Evolutionary conservation across 2,888 invertebrate genomes (phyloP), one percentile per base, ranked within the genome.

Genomic region (Ornithoptera priamus): DNA sequence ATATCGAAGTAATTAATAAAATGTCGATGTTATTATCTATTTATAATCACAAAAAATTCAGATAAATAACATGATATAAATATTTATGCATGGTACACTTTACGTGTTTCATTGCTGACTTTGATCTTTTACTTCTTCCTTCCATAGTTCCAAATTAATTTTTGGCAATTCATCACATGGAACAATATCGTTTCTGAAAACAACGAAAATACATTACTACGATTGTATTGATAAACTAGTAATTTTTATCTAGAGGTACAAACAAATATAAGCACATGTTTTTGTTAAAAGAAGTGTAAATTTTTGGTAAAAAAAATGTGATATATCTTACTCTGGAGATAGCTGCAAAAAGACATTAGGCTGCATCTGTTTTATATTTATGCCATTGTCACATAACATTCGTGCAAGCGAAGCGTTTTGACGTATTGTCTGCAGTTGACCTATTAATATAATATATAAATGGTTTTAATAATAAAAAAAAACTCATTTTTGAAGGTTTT

Each of bases 401-500:
- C 72, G 63, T 20, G 73, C 70, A 60, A 73, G 18, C 10, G 70
- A 66, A 22, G 68, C 20, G 42, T 66, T 70, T 64, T 72, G 62
- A n/a, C 73, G 69, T 22, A 73, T 71, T n/a, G 65, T 59, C 15
- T 50, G n/a, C 56, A 73, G 56, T 68, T 73, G 73, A 53, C 22
- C 73, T 73, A 58, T 24, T 50, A 68, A 65, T 24, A 39, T 24
- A 30, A 53, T 4, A 30, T 20, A 2, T n/a, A 20, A 4, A 62
- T 50, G 50, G 5, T 58, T 7, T n/a, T 18, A 50, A 50, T 17
- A 50, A 46, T 10, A 46, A 46, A 5, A 12, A 50, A 18, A 5
- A 50, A 50, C 5, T 18, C 10, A 4, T 17, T 50, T 17, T 50
- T 17, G 18, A 46, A 10, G 12, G 46, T 17, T 50, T 18, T 15